Base-by-base conservation (phyloP, 2,888 invertebrate species). In the Lagria hirta region DNA sequence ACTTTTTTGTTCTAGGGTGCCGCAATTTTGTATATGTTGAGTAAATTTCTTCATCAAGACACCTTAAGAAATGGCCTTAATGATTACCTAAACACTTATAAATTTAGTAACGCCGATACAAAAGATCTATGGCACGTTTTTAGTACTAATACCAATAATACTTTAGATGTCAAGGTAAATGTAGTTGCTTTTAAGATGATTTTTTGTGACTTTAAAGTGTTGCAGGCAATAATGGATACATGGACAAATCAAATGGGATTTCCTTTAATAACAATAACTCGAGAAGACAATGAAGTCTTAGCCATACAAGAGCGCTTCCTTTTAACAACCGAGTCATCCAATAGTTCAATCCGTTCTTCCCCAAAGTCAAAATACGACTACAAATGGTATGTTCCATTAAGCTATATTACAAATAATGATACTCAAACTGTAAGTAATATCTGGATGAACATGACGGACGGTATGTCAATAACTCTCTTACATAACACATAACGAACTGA, bases 241-340 rank as follows among this genome's bases (percentile, higher is more conserved):
- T 91, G 90, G 90, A 90, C 88, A 8, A 80, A 85, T 54, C 82
- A 86, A 65, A 86, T 87, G 66, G 90, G 90, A 0, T 90, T 86
- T 65, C 90, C 90, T 0, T 70, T 89, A n/a, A 78, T 91, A 4
- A 81, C 79, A 10, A 79, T 90, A 14, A 73, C 73, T 0, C 71
- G 78, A 32, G 75, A 78, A 20, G 82, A 81, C 0, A 75, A 76
- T 28, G 77, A 80, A 32, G 79, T 88, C 2, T 69, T 78, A 0
- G 78, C 85, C 0, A 76, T 73, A 2, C 90, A 89, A 65, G 81
- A 82, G 59, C 73, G 86, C 71, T 87, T 74, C 63, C 68, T 74
- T 24, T 61, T 76, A 21, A 73, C 75, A 3, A 66, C 68, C 42
- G 71, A 72, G 61, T 58, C 60, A 52, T 48, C 52, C 30, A 72